Conservation (phyloP, 2,113 vertebrate species). For the Sylvilagus bachmani region DNA sequence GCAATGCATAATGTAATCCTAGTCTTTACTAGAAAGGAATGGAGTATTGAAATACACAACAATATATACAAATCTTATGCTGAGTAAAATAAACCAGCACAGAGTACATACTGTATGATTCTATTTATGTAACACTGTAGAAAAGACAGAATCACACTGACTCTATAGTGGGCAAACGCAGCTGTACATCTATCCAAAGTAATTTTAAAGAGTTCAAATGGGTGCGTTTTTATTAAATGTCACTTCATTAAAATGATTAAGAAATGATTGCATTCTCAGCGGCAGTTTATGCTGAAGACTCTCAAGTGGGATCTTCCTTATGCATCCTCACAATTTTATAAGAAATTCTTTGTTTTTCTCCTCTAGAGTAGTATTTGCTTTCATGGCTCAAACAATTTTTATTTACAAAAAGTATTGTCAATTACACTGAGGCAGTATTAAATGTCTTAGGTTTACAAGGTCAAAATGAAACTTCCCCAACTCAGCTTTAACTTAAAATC, state of each 20-base stretch:
- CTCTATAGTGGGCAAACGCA: background rate
- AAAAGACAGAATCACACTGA: background rate
- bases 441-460: background rate
- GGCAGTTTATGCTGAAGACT: background rate
- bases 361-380: background rate
- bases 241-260: background rate
- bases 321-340: background rate
- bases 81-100: no score
- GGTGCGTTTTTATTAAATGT: background rate
- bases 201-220: background rate
- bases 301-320: background rate
- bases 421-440: background rate
- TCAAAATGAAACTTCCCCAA: background rate
- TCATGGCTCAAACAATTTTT: background rate
- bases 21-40: background rate
- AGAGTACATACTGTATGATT: no score
- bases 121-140: background rate
- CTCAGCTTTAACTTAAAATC: background rate
- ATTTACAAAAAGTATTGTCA: background rate
- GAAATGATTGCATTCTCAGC: background rate
- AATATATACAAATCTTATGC: no score
- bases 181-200: background rate
- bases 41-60: background rate
- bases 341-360: background rate
- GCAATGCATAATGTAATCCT: background rate